Base-by-base conservation (phyloP, 2,113 vertebrate genomes). In the Gasterosteus aculeatus region DNA sequence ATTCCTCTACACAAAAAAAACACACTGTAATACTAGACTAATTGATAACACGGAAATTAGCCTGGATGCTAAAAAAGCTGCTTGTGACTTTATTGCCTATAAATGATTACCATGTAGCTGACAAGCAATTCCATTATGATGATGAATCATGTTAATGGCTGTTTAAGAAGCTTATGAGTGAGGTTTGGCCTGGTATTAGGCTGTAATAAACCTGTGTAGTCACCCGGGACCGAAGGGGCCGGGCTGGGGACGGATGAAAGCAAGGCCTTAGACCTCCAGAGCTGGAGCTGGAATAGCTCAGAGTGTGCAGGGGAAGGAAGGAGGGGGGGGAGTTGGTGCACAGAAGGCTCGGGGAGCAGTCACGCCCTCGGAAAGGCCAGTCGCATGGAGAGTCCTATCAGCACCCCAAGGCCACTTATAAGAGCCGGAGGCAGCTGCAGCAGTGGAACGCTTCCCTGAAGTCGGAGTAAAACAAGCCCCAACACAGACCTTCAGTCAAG, bases 101-200 rank as follows among this genome's bases (percentile, higher is more conserved):
- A 90, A 88, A 85, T 89, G 76, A 87, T 84, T 78, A 69, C 65
- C 69, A 82, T 83, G 10, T 54, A 79, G 69, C 82, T 83, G 78
- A 83, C 87, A 85, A 73, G 78, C 5, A 10, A 41, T 56, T 85
- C 76, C 59, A 82, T 88, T 78, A 84, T 72, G 35, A 83, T 85
- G 82, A 90, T 83, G 81, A 85, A 89, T 85, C n/a, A n/a, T 74
- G 15, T 81, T 79, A 89, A 87, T 90, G 73, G 75, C 47, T 77
- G 70, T 79, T 85, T 77, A 81, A 72, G 62, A 82, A 82, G 66
- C 79, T 65, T 51, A 71, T 38, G 53, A 29, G 41, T 60, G 33
- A 56, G 61, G 67, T 18, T 56, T 22, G 64, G 78, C 44, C 64
- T 60, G 54, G 9, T 61, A 53, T 70, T 56, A 61, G 58, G 29